Base-by-base conservation (phyloP, 2,113 vertebrate genomes). In the Vimba vimba region DNA sequence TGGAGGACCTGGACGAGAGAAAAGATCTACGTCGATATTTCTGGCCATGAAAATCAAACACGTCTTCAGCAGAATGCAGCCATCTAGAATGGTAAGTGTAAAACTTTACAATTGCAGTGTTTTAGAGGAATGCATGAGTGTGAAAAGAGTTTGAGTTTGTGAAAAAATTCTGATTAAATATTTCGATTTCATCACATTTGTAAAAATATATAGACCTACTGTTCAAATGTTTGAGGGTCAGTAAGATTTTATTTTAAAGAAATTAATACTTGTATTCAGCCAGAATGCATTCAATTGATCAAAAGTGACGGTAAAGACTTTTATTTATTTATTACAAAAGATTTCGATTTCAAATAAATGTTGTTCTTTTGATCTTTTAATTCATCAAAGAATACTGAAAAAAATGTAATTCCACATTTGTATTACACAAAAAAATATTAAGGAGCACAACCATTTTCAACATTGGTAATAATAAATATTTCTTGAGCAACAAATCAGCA, bases 1-100 rank as follows among this genome's bases (percentile, higher is more conserved):
- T 27, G 69, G 69, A 77, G 79, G 85, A 79, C 85, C 81, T 50
- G 36, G 11, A 62, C 36, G n/a, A 39, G 57, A 50, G 73, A 76
- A 19, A 45, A 88, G 59, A 50, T 75, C 19, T 17, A 6, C 9
- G 13, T 12, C 57, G 85, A 75, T 33, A 43, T 85, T 74, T 79
- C 23, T 50, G 68, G 60, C 21, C 85, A 45, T 64, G n/a, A 78
- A 82, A 69, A 66, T 21, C 81, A 84, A 50, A 68, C 45, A 36
- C 69, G 43, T 13, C 23, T 62, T 50, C 27, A 4, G 36, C 66
- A 71, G 64, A 79, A 69, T 47, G 36, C 71, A 83, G 71, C 33
- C 62, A 4, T 59, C 21, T 6, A 43, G 11, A 27, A 23, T 80
- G 81, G 85, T 88, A 84, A 68, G 85, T 59, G 57, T 86, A 43